phyloP scores from a whole-genome alignment of 2,113 vertebrate species.

The Semicossyphus pulcher region DNA sequence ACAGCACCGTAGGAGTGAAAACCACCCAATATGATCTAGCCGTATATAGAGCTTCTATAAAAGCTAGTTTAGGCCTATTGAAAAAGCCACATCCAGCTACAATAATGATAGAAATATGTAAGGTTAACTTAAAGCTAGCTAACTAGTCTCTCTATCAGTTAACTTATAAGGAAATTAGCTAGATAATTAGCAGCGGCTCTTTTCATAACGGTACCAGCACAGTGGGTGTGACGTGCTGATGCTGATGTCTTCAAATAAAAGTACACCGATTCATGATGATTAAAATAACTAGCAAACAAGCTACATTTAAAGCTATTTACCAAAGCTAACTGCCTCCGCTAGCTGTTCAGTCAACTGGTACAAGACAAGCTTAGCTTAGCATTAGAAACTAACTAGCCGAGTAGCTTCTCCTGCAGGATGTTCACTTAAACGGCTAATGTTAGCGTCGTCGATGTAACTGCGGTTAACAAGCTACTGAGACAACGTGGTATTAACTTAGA shows the following conservation, averaged over 20 bases:
- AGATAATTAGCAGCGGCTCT: conserved; percentile 24
- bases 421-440: conserved; percentile 44
- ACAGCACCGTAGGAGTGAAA: background rate
- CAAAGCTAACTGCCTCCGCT: background rate
- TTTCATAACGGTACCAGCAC: conserved; percentile 8
- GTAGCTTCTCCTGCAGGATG: conserved; percentile 55
- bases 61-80: background rate
- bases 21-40: background rate
- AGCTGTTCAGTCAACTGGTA: background rate
- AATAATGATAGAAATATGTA: background rate
- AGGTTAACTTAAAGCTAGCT: background rate
- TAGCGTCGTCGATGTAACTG: conserved; percentile 31
- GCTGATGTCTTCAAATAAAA: background rate
- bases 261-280: rapidly evolving
- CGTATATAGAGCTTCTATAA: background rate
- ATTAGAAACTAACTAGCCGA: conserved; percentile 49
- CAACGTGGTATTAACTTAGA: background rate
- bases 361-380: conserved; percentile 21
- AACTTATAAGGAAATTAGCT: background rate
- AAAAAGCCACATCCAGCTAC: rapidly evolving
- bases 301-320: background rate
- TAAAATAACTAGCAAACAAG: background rate
- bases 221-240: conserved; percentile 14
- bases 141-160: background rate
- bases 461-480: background rate